Base-by-base conservation (phyloP, 2,888 invertebrate species). In the Leptinotarsa juncta region DNA sequence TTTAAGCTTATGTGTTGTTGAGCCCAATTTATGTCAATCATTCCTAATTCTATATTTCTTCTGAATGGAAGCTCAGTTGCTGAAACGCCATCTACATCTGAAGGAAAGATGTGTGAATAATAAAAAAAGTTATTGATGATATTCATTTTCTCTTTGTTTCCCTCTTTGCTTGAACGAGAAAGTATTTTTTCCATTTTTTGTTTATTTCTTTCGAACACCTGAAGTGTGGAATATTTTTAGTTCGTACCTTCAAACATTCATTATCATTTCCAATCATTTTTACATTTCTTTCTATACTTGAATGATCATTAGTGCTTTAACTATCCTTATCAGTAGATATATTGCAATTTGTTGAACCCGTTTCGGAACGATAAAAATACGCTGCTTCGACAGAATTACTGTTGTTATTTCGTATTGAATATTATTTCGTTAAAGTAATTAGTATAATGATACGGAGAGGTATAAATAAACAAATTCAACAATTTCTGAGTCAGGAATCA, bases 301-400 rank as follows among this genome's bases (percentile, higher is more conserved):
- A 53, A 53, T n/a, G 53, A 53, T 57, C 57, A 57, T 57, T 57
- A 57, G 23, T 57, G 57, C 18, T 57, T 57, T 5, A 23, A 57
- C 57, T 57, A 57, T 57, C 16, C 4, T 20, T 57, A 57, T 57
- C 57, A 57, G 57, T 14, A 26, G 26, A 57, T 53, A 57, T 57
- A 57, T 4, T 57, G 57, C 57, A 57, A 57, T 57, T 57, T 57
- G 57, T 57, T 57, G 57, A 57, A 57, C 57, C 18, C 53, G 7
- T 53, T 53, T 18, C 23, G 15, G 60, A 60, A 23, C 20, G 60
- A 60, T 60, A 23, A 60, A 60, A 60, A 60, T 60, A 60, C 23
- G 60, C 60, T 60, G 15, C 16, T 60, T 20, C 26, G 60, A 23
- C 60, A 60, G 20, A 60, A 60, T 7, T 2, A 60, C 60, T 60